Conservation (phyloP, 2,888 invertebrate genomes). For the Tolmerus cingulatus region DNA sequence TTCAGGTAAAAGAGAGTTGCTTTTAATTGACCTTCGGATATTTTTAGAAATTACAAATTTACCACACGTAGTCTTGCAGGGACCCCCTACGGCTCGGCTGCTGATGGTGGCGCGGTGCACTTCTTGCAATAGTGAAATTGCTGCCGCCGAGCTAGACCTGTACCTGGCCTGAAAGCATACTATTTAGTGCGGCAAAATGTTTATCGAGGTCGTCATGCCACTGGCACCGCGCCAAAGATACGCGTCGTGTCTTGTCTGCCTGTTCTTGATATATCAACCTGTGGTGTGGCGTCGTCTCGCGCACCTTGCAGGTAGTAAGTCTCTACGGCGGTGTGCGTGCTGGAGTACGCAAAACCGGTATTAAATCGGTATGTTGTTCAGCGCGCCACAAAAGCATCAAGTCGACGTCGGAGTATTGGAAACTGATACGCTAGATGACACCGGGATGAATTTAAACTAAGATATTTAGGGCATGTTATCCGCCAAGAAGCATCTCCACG, state of each 20-base stretch:
- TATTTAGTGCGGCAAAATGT: constrained; percentile 44
- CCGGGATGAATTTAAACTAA: constrained; percentile 15
- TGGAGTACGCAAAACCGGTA: background rate
- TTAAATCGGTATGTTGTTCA: background rate
- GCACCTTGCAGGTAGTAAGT: background rate
- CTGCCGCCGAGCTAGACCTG: background rate
- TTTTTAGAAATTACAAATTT: constrained; percentile 22
- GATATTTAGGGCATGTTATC: constrained; percentile 17
- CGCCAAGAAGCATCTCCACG: background rate
- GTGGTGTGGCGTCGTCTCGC: constrained; percentile 7
- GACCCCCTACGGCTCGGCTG: background rate
- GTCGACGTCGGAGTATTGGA: background rate
- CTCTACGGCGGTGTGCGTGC: background rate
- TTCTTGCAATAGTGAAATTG: constrained; percentile 4
- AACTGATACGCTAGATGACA: constrained; percentile 31
- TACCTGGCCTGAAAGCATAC: constrained; percentile 1
- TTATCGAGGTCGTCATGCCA: constrained; percentile 46
- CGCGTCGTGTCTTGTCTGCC: background rate
- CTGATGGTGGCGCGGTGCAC: background rate
- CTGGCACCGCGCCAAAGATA: constrained; percentile 3
- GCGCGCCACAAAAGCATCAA: background rate
- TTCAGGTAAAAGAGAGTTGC: constrained; percentile 5
- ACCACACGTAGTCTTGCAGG: background rate
- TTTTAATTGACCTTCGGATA: constrained; percentile 33
- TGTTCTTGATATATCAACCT: background rate